Percentiles rank a stretch among this genome's conserved stretches.
phyloP scores from a whole-genome alignment of 2,797 vertebrate species.

The Buphagus erythrorhynchus region DNA sequence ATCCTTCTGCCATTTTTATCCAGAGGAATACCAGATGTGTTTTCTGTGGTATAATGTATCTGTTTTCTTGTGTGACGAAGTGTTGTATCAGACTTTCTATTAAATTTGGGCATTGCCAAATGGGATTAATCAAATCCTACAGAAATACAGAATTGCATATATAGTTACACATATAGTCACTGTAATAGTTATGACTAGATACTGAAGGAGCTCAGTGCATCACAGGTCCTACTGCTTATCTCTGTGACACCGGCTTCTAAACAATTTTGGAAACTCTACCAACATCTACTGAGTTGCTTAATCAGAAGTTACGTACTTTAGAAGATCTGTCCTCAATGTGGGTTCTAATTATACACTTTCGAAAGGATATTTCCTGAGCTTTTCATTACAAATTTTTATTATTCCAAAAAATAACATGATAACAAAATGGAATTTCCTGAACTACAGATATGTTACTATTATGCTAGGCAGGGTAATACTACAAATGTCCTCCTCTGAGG shows the following conservation, averaged over 20 bases:
- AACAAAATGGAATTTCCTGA: neutral
- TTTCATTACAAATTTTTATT: neutral
- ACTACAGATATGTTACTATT: neutral
- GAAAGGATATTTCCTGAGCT: neutral
- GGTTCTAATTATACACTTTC: neutral
- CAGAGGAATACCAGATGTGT: neutral
- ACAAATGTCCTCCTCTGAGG: neutral
- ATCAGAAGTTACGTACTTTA: neutral
- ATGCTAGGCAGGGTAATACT: neutral
- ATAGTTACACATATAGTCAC: neutral
- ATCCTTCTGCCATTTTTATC: neutral
- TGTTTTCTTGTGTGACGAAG: neutral
- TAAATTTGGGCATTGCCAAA: neutral
- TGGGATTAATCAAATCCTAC: neutral
- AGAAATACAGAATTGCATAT: neutral
- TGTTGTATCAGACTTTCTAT: neutral
- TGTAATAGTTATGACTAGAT: neutral
- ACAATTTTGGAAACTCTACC: neutral
- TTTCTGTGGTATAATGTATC: neutral
- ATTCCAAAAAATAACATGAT: neutral
- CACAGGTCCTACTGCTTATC: neutral
- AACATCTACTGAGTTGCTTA: neutral
- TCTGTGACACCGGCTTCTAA: neutral
- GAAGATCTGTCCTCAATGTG: neutral
- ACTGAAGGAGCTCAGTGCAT: neutral